A percentile compares a stretch with the other conserved stretches of the same genome.
Evolutionary conservation across 2,113 vertebrate species (phyloP).

Genomic region (Madoqua kirkii): DNA sequence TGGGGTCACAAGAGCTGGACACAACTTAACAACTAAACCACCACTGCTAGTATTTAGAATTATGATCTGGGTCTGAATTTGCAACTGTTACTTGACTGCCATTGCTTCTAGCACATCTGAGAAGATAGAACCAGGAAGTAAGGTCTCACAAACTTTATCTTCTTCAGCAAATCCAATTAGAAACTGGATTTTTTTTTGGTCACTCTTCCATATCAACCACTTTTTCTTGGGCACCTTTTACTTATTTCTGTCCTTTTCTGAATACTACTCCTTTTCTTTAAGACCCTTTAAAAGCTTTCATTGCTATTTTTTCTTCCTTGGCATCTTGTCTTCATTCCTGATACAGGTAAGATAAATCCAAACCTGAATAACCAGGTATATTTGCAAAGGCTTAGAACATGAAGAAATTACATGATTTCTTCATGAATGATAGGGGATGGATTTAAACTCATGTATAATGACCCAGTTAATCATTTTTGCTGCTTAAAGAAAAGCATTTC

Average conservation of each 20-base stretch:
- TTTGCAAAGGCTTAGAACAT: neutral
- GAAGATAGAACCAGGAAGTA: neutral
- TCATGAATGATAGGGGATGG: neutral
- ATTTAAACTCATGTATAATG: neutral
- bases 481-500: neutral
- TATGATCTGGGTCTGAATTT: neutral
- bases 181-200: neutral
- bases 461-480: neutral
- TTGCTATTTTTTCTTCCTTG: neutral
- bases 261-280: neutral
- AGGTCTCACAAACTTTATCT: neutral
- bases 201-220: neutral
- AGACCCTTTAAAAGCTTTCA: neutral
- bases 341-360: neutral
- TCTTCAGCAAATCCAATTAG: neutral
- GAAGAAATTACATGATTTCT: neutral
- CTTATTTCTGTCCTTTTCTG: neutral
- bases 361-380: neutral
- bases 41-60: neutral
- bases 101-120: neutral
- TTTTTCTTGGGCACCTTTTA: neutral
- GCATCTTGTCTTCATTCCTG: neutral
- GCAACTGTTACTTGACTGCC: neutral
- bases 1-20: neutral
- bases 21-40: neutral